phyloP scores from a whole-genome alignment of 2,113 vertebrate genomes.

The Chamaea fasciata region DNA sequence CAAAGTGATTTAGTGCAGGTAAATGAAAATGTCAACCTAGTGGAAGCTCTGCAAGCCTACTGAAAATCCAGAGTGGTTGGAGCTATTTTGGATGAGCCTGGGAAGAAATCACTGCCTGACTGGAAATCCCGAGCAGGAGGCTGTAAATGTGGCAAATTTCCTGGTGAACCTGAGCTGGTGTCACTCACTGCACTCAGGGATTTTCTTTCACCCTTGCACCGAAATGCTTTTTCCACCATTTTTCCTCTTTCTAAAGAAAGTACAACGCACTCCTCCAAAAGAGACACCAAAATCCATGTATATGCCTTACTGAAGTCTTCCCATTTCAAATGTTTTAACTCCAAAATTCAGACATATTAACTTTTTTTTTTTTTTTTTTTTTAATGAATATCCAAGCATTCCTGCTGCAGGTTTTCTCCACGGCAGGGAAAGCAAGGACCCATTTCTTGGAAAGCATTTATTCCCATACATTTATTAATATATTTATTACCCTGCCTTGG shows the following conservation, averaged over 20 bases:
- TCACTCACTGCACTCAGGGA: background rate
- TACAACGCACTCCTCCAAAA: background rate
- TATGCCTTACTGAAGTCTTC: background rate
- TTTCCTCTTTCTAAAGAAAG: background rate
- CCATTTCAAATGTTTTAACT: background rate
- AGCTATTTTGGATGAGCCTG: background rate
- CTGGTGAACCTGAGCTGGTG: background rate
- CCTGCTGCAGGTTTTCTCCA: background rate
- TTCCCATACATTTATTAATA: background rate
- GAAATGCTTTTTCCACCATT: background rate
- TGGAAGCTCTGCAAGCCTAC: background rate
- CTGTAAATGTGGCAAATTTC: background rate
- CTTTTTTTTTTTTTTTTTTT: background rate
- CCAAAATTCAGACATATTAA: no score
- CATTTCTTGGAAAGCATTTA: background rate
- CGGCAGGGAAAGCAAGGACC: background rate
- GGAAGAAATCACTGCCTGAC: background rate
- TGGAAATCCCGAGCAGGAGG: slow-evolving; percentile 9
- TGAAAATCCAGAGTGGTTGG: background rate
- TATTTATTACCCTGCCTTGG: background rate
- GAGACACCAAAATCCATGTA: background rate
- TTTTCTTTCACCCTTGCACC: accelerated
- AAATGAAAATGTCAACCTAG: background rate
- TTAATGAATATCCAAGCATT: background rate
- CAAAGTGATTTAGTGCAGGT: background rate